phyloP scores from a whole-genome alignment of 1,140 invertebrate species.

The Danaus plexippus region DNA sequence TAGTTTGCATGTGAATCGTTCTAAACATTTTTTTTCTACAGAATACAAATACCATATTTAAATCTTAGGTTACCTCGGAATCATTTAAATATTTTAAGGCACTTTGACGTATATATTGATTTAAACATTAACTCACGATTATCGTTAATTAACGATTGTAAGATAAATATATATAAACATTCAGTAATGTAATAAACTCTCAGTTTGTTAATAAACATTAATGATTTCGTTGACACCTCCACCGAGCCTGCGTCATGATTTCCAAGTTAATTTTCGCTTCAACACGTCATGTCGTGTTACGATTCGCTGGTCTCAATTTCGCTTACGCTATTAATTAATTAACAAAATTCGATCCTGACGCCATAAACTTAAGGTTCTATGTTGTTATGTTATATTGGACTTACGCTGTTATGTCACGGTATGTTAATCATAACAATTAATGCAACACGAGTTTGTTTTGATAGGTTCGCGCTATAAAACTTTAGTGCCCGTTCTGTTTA shows the following conservation, averaged over 20 bases:
- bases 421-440: constrained; percentile 35
- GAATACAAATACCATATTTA: too few species aligned
- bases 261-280: constrained; percentile 31
- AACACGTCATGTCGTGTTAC: constrained; percentile 27
- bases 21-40: too few species aligned
- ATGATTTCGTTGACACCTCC: constrained; percentile 17
- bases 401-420: constrained; percentile 22
- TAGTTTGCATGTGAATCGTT: too few species aligned
- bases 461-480: constrained; percentile 26
- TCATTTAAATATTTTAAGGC: too few species aligned
- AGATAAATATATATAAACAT: too few species aligned
- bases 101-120: too few species aligned
- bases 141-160: too few species aligned
- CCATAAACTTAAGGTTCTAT: background rate
- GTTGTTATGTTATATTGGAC: background rate
- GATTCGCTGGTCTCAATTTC: constrained; percentile 11
- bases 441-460: constrained; percentile 33
- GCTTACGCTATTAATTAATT: background rate
- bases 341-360: background rate
- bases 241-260: constrained; percentile 23
- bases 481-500: constrained; percentile 31
- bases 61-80: too few species aligned
- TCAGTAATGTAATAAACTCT: too few species aligned
- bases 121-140: too few species aligned
- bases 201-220: constrained; percentile 20